Evolutionary conservation across 2,113 vertebrate species (phyloP), one percentile per base, ranked within the genome.

Genomic region (Grammomys surdaster): DNA sequence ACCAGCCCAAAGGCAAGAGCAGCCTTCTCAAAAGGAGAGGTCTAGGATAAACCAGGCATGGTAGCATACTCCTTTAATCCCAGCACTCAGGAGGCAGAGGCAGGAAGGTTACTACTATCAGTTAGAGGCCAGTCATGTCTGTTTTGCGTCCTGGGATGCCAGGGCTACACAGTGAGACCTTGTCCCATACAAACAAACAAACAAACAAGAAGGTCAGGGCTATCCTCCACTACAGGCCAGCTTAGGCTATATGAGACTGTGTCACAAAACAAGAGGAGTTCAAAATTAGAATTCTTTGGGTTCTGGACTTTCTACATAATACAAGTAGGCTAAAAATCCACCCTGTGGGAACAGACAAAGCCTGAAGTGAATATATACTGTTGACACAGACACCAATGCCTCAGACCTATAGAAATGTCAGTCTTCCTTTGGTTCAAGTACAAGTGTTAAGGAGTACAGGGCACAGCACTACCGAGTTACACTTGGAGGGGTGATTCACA

Each of bases 271-370:
- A 73, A 31, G 82, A 86, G 72, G 33, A 81, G 17, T n/a, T 84
- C 33, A 88, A 84, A 95, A 85, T 80, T 43, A 88, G 72, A 93
- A 89, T 88, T 80, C 46, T 43, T 65, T 76, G 31, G 82, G 43
- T 8, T 13, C 26, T 40, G 33, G 58, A 46, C 51, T 96, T 94
- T 40, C 92, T 89, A 76, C 17, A 69, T 56, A 8, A 22, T 70
- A 48, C 43, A 88, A 88, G 48, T 12, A 60, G 54, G 48, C 70
- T 92, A 40, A 88, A 67, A 94, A 43, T 26, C n/a, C 63, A 28
- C 81, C 12, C 43, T 14, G 1, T n/a, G 13, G 58, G n/a, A 84
- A 24, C 56, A 84, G 56, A 28, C 40, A 7, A 60, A 43, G 56
- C 54, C 13, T 36, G 0, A 4, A 22, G 51, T n/a, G 33, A 81